Base-by-base conservation (phyloP, 2,113 vertebrate species). In the Rhabdomys dilectus region DNA sequence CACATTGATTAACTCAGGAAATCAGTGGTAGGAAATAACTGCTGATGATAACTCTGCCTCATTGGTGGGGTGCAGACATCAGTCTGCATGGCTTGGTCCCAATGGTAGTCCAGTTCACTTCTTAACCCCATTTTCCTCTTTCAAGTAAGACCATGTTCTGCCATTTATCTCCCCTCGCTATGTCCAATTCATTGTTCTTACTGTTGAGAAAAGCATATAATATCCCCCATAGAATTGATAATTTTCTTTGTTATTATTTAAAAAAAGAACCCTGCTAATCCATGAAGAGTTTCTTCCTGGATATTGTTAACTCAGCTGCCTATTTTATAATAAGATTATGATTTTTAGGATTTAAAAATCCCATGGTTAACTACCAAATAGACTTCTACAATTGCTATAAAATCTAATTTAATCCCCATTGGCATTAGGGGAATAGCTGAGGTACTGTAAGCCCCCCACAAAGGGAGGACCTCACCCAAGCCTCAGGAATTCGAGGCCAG, bases 301-400 rank as follows among this genome's bases (percentile, higher is more conserved):
- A 97, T 98, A 98, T 98, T 97, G 98, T 98, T 98, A 98, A 99
- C 98, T 98, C 98, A 98, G 97, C 98, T 98, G 98, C 97, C 98
- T 98, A 98, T 98, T 98, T 99, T 97, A 98, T 99, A 99, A 99
- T 98, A 98, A 98, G 98, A 99, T 99, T 99, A 99, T 97, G 97
- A 98, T 99, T 99, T 98, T 98, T 98, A 98, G 98, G 98, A 98
- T 98, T 99, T 98, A 98, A 99, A 98, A 98, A 98, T 98, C 97
- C 98, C 98, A 99, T 98, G 99, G 98, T 98, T 99, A 98, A 98
- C 96, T 96, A 98, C 98, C 98, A 98, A 99, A 98, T 96, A 98
- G 98, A 98, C 97, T 98, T n/a, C 97, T 98, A 98, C 98, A 98
- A 98, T 98, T 96, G 97, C 98, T 98, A 98, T 98, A 99, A 98